These are phyloP conservation scores for Holothuria scabra DNA, from an alignment of 53 echinoderm and acorn worm genomes.

Conservation along the genomic window DNA sequence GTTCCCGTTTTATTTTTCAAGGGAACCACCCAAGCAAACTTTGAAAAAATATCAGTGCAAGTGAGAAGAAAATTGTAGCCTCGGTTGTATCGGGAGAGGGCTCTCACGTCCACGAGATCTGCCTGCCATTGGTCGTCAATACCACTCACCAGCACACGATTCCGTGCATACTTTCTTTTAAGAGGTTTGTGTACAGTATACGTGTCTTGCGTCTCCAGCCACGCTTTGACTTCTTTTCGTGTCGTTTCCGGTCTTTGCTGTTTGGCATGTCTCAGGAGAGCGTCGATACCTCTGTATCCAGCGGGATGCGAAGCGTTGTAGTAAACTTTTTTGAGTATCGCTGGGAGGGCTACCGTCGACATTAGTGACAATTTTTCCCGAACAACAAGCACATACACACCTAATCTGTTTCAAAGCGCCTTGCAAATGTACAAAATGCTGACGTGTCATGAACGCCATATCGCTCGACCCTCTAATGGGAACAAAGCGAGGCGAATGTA, in stretches of 20 bases:
- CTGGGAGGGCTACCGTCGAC: background rate
- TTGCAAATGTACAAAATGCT: no score
- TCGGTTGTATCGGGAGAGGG: constrained; percentile 39
- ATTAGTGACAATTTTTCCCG: background rate
- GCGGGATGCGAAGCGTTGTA: constrained; percentile 42
- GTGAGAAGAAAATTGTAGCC: constrained; percentile 54
- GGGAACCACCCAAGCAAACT: constrained; percentile 63
- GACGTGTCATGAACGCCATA: no score
- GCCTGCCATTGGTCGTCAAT: constrained; percentile 70
- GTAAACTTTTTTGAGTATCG: background rate
- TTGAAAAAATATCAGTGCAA: constrained; percentile 62
- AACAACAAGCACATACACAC: constrained; percentile 2
- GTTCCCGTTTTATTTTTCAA: constrained; percentile 54
- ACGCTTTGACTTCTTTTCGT: constrained; percentile 10
- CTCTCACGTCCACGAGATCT: constrained; percentile 61
- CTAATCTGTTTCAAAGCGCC: background rate
- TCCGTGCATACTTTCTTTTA: constrained; percentile 9
- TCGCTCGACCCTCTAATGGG: no score
- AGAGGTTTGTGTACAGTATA: constrained; percentile 27
- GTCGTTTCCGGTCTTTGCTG: background rate
- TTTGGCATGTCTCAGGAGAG: background rate
- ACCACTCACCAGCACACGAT: constrained; percentile 21
- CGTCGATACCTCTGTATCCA: constrained; percentile 14
- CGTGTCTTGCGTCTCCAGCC: constrained; percentile 14
- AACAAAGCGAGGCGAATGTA: no score